Evolutionary conservation across 1,140 invertebrate species (phyloP).

Genomic region (Aphidius ervi): DNA sequence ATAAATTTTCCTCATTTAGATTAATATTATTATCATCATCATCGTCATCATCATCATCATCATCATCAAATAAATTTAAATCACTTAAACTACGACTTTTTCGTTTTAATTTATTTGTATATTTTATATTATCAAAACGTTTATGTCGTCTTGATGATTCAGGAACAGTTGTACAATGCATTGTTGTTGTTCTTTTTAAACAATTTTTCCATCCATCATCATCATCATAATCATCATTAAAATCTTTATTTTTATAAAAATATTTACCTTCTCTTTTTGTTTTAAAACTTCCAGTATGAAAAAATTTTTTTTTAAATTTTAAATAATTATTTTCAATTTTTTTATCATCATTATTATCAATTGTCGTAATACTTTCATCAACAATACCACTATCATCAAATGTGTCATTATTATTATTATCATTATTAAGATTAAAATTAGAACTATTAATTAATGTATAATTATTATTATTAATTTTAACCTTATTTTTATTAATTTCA

Average conservation of each 20-base stretch:
- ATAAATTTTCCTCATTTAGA: background rate
- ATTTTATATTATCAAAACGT: conserved; percentile 1
- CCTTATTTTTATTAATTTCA: background rate
- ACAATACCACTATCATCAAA: conserved; percentile 17
- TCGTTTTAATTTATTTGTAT: conserved; percentile 14
- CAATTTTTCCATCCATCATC: conserved; percentile 10
- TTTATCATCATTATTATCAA: conserved; percentile 35
- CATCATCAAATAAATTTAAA: conserved; percentile 19
- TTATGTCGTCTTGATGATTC: conserved; percentile 24
- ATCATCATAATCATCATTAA: conserved; percentile 21
- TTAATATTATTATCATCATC: background rate
- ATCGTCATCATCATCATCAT: background rate
- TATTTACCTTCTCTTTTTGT: conserved; percentile 26
- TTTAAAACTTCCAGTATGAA: conserved; percentile 44
- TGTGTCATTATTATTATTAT: conserved; percentile 7
- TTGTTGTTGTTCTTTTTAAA: conserved; percentile 24
- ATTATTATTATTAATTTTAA: conserved; percentile 10
- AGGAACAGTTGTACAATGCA: conserved; percentile 25
- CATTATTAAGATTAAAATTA: background rate
- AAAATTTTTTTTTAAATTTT: conserved; percentile 27
- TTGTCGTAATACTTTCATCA: conserved; percentile 18
- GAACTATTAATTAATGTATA: conserved; percentile 24
- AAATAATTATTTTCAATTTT: conserved; percentile 22
- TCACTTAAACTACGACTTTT: conserved; percentile 26
- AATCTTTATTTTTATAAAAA: conserved; percentile 31